Conservation (phyloP, 2,888 invertebrate species). For the Coecobrya sp. region DNA sequence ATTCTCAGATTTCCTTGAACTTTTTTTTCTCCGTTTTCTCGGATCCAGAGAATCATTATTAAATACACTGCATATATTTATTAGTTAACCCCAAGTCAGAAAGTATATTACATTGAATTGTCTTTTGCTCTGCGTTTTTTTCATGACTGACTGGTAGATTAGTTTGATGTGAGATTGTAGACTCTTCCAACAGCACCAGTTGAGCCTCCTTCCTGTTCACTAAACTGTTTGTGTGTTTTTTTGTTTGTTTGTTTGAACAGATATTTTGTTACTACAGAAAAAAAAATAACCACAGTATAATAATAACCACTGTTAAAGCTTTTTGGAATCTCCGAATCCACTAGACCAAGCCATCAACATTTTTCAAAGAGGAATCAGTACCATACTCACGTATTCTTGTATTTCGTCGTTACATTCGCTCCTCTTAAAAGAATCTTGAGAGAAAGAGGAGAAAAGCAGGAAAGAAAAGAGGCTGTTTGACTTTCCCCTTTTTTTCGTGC, state of each 20-base stretch:
- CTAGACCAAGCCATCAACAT: neutral
- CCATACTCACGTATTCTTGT: neutral
- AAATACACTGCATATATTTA: neutral
- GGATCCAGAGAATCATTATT: neutral
- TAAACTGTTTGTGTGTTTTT: neutral
- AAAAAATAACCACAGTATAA: neutral
- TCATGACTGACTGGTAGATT: slow-evolving; percentile 2
- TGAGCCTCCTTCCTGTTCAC: neutral
- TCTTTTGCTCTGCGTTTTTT: neutral
- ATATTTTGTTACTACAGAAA: neutral
- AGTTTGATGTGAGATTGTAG: neutral
- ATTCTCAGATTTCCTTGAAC: neutral
- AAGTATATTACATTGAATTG: neutral
- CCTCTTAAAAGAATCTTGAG: neutral
- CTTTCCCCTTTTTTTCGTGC: neutral
- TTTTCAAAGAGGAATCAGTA: slow-evolving; percentile 24
- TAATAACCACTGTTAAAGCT: neutral
- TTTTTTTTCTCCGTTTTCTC: neutral
- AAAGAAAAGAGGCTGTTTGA: neutral
- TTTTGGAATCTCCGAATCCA: neutral
- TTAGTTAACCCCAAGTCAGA: neutral
- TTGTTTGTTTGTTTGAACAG: neutral
- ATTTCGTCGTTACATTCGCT: neutral
- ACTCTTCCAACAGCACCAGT: slow-evolving; percentile 6
- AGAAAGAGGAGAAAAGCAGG: neutral